Evolutionary conservation across 2,888 invertebrate species (phyloP).

Genomic region (Doris montereyensis): DNA sequence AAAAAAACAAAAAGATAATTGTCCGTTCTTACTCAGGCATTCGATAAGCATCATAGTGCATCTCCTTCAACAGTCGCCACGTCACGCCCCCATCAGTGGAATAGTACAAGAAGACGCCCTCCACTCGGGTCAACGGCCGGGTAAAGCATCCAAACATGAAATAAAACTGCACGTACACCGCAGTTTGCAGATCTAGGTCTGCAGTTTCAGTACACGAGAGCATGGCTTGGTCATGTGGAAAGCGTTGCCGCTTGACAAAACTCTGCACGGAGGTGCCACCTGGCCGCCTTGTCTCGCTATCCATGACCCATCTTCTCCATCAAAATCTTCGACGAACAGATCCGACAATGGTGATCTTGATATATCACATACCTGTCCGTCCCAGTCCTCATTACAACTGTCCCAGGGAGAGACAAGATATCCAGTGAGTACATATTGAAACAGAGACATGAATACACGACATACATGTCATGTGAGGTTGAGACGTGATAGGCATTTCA

Average conservation of each 20-base stretch:
- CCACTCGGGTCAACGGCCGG: constrained; percentile 59
- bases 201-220: constrained; percentile 50
- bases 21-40: constrained; percentile 60
- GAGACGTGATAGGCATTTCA: no score
- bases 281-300: constrained; percentile 66
- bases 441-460: no score
- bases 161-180: constrained; percentile 71
- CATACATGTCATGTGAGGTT: no score
- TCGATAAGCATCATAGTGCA: constrained; percentile 68
- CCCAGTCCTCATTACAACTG: constrained; percentile 71
- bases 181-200: constrained; percentile 69
- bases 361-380: constrained; percentile 62
- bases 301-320: constrained; percentile 55
- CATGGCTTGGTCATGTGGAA: constrained; percentile 55
- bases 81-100: constrained; percentile 70
- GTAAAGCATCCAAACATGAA: constrained; percentile 71
- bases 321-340: constrained; percentile 67
- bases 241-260: constrained; percentile 68
- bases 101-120: constrained; percentile 70
- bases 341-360: constrained; percentile 58
- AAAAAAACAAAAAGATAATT: no score
- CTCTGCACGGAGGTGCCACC: constrained; percentile 64
- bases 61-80: constrained; percentile 68
- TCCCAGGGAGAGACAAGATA: no score
- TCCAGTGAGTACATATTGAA: no score